Percentiles rank a stretch among this genome's conserved stretches.
These are phyloP conservation scores for Leptopilina syphax DNA, from an alignment of 2,888 invertebrate species.

Conservation along the genomic window DNA sequence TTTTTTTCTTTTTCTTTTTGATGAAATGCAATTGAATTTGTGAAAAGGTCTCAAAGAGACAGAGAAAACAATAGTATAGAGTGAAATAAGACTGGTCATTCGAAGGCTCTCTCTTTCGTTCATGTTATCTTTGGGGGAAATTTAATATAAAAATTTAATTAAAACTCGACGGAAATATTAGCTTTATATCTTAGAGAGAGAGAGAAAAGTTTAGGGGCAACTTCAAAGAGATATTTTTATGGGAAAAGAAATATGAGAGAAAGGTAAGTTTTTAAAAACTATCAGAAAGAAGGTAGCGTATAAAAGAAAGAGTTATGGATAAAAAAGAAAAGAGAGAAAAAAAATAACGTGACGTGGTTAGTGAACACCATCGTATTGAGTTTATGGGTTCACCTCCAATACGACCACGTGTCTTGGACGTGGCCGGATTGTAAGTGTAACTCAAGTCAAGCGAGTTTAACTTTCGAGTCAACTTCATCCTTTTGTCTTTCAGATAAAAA, in stretches of 20 bases:
- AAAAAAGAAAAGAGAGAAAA: slow-evolving; percentile 19
- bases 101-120: too few relatives aligned
- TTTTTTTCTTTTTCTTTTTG: too few relatives aligned
- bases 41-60: too few relatives aligned
- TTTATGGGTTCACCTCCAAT: slow-evolving; percentile 61
- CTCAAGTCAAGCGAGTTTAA: slow-evolving; percentile 59
- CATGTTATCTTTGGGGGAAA: background rate
- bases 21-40: too few relatives aligned
- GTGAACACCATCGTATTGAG: slow-evolving; percentile 51
- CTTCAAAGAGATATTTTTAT: slow-evolving; percentile 36
- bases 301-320: slow-evolving; percentile 26
- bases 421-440: slow-evolving; percentile 59
- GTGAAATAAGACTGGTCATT: too few relatives aligned
- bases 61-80: too few relatives aligned
- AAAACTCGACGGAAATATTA: slow-evolving; percentile 16
- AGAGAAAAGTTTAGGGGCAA: slow-evolving; percentile 15
- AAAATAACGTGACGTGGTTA: slow-evolving; percentile 46
- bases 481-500: slow-evolving; percentile 58
- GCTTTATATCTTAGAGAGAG: background rate
- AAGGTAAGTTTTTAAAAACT: slow-evolving; percentile 33
- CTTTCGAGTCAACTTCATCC: slow-evolving; percentile 63
- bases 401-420: slow-evolving; percentile 59
- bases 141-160: slow-evolving; percentile 37
- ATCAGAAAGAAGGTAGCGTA: slow-evolving; percentile 33
- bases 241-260: slow-evolving; percentile 24